phyloP scores from a whole-genome alignment of 2,113 vertebrate species.

The Glareola pratincola region DNA sequence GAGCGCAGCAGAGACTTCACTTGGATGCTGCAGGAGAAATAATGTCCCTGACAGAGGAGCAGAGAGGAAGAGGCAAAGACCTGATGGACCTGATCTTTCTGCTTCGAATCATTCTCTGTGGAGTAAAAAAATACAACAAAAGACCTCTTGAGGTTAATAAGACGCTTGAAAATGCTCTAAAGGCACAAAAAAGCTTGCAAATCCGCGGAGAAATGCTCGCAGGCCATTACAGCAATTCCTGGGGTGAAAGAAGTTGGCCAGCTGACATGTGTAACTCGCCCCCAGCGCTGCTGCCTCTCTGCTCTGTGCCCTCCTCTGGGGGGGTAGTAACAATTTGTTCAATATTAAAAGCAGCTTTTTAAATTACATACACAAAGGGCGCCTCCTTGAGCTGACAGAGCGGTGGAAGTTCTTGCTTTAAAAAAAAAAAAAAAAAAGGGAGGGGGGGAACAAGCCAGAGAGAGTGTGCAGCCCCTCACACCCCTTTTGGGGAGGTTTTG shows the following conservation, averaged over 20 bases:
- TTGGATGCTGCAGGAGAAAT: neutral
- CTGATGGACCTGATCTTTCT: neutral
- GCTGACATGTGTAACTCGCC: neutral
- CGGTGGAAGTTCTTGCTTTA: neutral
- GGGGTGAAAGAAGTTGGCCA: neutral
- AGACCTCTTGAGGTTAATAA: neutral
- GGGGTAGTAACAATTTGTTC: neutral
- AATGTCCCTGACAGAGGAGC: neutral
- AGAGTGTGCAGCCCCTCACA: no score
- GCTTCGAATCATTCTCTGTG: neutral
- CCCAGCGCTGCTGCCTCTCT: neutral
- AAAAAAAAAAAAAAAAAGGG: neutral
- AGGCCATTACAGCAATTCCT: neutral
- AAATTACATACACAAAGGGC: neutral
- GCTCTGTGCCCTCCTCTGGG: neutral
- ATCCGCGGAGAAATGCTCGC: neutral
- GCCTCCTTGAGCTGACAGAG: neutral
- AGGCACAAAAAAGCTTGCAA: neutral
- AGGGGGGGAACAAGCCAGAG: neutral
- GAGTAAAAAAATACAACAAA: neutral
- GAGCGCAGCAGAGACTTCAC: neutral
- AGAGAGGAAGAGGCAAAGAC: neutral
- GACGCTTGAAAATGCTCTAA: neutral
- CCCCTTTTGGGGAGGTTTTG: neutral
- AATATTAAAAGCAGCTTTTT: neutral